Percentiles rank a stretch among this genome's conserved stretches.
Evolutionary conservation across 2,113 vertebrate species (phyloP).

Genomic region (Neolamprologus variostigma): DNA sequence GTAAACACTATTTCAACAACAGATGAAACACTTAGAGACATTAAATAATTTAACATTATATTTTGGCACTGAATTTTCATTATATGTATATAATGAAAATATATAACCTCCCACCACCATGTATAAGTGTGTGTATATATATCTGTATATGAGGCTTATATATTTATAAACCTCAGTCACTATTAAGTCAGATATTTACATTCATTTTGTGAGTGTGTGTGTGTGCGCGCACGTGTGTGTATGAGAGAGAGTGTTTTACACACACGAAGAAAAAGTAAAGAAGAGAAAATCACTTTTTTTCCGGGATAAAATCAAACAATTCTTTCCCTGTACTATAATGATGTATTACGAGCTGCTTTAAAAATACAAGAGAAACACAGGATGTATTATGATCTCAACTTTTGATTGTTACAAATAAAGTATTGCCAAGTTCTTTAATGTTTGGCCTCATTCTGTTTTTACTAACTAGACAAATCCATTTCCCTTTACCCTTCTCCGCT

Average conservation of each 20-base stretch:
- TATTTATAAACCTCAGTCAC: constrained; percentile 61
- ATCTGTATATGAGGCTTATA: constrained; percentile 47
- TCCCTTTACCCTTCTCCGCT: neutral
- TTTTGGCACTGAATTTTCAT: constrained; percentile 78
- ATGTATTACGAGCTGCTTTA: neutral
- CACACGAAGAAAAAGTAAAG: constrained; percentile 12
- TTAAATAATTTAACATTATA: constrained; percentile 71
- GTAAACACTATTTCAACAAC: constrained; percentile 71
- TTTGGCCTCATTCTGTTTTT: constrained; percentile 25
- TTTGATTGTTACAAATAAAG: constrained; percentile 34
- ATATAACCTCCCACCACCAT: constrained; percentile 52
- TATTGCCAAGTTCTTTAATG: constrained; percentile 38
- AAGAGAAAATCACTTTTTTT: constrained; percentile 6
- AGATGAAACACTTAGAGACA: constrained; percentile 66
- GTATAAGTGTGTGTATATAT: constrained; percentile 36
- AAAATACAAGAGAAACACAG: constrained; percentile 31
- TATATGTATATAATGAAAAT: constrained; percentile 64
- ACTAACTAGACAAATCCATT: neutral
- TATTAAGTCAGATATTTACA: constrained; percentile 78
- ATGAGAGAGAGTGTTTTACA: neutral
- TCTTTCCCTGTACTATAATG: neutral
- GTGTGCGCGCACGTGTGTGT: neutral
- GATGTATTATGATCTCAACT: neutral
- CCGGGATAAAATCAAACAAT: neutral
- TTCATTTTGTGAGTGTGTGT: constrained; percentile 62